Evolutionary conservation across 2,113 vertebrate genomes (phyloP), one percentile per base, ranked within the genome.

Genomic region (Maccullochella peelii): DNA sequence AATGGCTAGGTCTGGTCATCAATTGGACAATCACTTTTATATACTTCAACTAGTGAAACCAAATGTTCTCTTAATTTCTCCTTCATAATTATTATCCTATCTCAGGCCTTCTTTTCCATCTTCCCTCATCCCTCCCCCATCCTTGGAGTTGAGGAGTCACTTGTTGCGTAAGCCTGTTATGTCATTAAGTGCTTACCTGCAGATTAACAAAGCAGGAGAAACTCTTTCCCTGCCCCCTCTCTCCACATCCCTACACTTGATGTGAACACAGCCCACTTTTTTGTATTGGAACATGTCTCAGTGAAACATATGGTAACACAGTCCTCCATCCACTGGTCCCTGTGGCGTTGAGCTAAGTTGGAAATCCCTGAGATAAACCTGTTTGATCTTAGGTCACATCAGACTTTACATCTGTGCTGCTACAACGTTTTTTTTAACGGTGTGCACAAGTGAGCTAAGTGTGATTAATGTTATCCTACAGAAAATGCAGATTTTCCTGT

Each of bases 171-270:
- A 81, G 59, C 85, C 80, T 73, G 61, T 92, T 82, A 86, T 69
- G 67, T 83, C 67, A 77, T 91, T 93, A 89, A 78, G 82, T 59
- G 73, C 65, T 92, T 86, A 88, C 23, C 73, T 78, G 61, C 82
- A 80, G 86, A 90, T 90, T 87, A 86, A 40, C 23, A 20, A 15
- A 57, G 59, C 62, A 11, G 42, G 11, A 55, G 62, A 62, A 49
- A 44, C 33, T 30, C 59, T 42, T 42, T 42, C 59, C 61, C n/a
- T 33, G 4, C 40, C 14, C 21, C 49, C n/a, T 16, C 18, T 25
- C 33, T 14, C 0, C 27, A 11, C 33, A 77, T 27, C 18, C 27
- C 42, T 50, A 10, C 8, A 73, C 25, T 5, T 40, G 27, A 18
- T 49, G 36, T 67, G n/a, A 40, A 5, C 20, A 40, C 38, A 8